Evolutionary conservation across 2,113 vertebrate genomes (phyloP), one percentile per base, ranked within the genome.

Genomic region (Platichthys flesus): DNA sequence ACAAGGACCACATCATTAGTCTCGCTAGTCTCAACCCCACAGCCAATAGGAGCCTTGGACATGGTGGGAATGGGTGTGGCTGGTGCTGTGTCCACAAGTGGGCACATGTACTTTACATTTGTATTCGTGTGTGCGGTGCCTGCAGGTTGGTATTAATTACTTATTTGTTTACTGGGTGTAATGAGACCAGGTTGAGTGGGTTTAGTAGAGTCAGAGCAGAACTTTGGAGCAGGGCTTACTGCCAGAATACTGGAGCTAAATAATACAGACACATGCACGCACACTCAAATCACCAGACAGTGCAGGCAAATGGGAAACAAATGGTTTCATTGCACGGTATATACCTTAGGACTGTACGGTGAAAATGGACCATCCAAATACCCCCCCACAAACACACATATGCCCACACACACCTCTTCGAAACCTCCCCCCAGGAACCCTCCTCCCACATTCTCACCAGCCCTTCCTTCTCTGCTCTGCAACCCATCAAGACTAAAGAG

Each of bases 401-500:
- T 31, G 31, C 56, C 13, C 40, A 54, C 59, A 13, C 35, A 64
- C 76, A 66, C 63, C 63, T 72, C 45, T 79, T 72, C 64, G 65
- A 83, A 79, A 65, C 63, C 54, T 55, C 56, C 69, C 60, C 60
- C 58, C 65, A 70, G 57, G 57, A 80, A 71, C 81, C 81, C 79
- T 85, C 79, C 83, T 67, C 62, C 83, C 69, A 79, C 84, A 82
- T 81, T 86, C 80, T 87, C 88, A 74, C 85, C 66, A 56, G 83
- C 82, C 85, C 78, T 82, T 84, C 82, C 78, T 81, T 64, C 79
- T 76, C 73, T 82, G 89, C 76, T 91, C 93, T 93, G 91, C 90
- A 92, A 93, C 76, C 89, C 89, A 94, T 94, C 93, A 93, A 85
- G 81, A 78, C 85, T 91, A 91, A 93, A 93, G 90, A 92, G 91